Evolutionary conservation across 2,113 vertebrate species (phyloP).

Genomic region (Campylomormyrus tamandua): DNA sequence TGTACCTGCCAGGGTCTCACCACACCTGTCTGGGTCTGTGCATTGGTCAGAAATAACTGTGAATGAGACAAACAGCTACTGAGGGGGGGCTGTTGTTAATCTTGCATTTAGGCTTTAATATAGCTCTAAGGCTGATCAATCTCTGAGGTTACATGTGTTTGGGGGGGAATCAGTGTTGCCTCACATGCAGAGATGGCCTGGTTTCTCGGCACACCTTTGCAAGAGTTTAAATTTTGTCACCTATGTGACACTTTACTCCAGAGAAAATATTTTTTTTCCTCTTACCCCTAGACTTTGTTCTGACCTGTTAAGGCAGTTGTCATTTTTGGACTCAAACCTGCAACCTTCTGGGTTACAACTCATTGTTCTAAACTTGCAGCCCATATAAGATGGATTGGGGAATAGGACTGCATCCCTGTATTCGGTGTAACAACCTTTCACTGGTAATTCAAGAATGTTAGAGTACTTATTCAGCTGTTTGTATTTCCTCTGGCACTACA

Average conservation of each 20-base stretch:
- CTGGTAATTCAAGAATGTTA: not conserved
- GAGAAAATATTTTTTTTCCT: not conserved
- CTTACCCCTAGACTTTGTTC: not conserved
- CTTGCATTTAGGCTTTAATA: slow-evolving; percentile 30
- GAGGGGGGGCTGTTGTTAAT: slow-evolving; percentile 23
- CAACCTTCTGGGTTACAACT: not conserved
- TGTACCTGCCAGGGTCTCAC: too few species aligned
- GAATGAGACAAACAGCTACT: slow-evolving; percentile 24
- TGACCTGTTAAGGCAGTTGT: not conserved
- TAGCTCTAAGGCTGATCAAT: slow-evolving; percentile 23
- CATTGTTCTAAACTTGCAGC: not conserved
- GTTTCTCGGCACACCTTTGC: not conserved
- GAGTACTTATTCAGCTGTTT: not conserved
- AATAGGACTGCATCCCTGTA: not conserved
- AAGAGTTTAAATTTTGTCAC: not conserved
- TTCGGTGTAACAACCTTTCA: not conserved
- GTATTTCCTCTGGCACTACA: not conserved
- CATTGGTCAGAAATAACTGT: slow-evolving; percentile 32
- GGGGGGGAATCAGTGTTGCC: not conserved
- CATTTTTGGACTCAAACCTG: not conserved
- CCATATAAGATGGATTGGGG: not conserved
- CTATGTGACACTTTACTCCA: not conserved
- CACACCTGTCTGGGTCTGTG: too few species aligned
- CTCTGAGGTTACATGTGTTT: not conserved
- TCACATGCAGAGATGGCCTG: too few species aligned